phyloP scores from a whole-genome alignment of 2,797 vertebrate genomes.

The Tympanoctomys barrerae region DNA sequence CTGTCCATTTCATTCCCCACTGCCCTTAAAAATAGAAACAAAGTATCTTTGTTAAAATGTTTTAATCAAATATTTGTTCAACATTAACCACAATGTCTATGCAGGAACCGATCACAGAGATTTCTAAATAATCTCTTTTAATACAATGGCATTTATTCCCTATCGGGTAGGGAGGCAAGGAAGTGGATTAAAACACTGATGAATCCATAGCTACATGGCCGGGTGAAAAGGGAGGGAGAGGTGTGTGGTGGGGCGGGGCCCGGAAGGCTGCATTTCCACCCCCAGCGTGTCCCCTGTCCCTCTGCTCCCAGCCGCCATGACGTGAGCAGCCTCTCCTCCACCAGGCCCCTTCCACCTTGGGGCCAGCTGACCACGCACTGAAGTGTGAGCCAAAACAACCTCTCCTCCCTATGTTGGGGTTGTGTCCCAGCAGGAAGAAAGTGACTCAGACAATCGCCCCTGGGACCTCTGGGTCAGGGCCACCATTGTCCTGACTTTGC shows the following conservation, averaged over 20 bases:
- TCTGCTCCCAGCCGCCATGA: background rate
- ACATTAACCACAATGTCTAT: background rate
- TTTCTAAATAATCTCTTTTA: background rate
- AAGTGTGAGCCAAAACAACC: background rate
- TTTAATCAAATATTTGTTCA: background rate
- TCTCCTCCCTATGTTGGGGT: background rate
- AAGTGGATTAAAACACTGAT: background rate
- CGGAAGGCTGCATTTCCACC: background rate
- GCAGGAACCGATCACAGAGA: background rate
- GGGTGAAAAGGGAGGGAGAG: background rate
- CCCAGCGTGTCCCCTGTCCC: background rate
- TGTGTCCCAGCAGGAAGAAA: background rate
- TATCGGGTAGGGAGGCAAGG: accelerated
- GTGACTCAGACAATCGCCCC: background rate
- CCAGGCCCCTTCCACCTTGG: background rate
- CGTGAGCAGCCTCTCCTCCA: background rate
- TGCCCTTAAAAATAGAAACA: constrained; percentile 79
- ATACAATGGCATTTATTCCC: background rate
- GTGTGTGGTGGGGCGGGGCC: background rate
- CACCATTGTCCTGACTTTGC: background rate
- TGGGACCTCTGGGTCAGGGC: background rate
- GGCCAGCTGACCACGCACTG: background rate
- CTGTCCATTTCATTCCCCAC: constrained; percentile 45
- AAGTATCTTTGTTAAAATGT: constrained; percentile 49
- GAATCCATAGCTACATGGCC: background rate